These are phyloP conservation scores for Connochaetes taurinus DNA, from an alignment of 2,113 vertebrate genomes.

Conservation along the genomic window DNA sequence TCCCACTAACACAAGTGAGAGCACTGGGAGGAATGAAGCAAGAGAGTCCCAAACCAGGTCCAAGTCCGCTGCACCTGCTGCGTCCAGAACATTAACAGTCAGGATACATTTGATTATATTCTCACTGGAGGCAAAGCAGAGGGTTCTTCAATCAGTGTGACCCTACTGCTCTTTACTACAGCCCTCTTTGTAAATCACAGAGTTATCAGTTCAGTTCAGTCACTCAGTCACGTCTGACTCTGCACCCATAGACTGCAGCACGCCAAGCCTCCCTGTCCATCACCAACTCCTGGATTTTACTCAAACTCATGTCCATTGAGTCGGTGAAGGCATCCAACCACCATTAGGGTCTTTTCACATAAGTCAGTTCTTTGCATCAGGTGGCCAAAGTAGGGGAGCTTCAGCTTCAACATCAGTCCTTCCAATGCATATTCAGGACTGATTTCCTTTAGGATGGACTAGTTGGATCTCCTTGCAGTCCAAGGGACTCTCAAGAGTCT, in stretches of 20 bases:
- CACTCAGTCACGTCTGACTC: rapidly evolving
- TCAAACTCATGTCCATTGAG: neutral
- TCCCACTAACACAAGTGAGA: neutral
- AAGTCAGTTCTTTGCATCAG: neutral
- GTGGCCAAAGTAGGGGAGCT: neutral
- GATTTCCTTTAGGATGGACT: neutral
- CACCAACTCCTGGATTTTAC: neutral
- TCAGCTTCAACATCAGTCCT: neutral
- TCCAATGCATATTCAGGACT: neutral
- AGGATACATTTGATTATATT: neutral
- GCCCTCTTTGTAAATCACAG: neutral
- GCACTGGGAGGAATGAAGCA: rapidly evolving
- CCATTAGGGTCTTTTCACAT: neutral
- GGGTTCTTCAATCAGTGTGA: neutral
- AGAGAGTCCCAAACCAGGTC: neutral
- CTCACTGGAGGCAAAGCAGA: neutral
- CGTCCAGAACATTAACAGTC: too few relatives aligned
- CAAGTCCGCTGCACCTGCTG: neutral
- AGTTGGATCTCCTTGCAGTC: neutral
- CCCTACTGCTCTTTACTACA: neutral
- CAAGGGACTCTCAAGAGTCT: neutral
- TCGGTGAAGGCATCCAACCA: neutral
- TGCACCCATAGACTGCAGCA: neutral
- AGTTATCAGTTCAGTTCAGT: neutral
- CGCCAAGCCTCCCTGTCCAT: rapidly evolving